Evolutionary conservation across 2,113 vertebrate species (phyloP), one percentile per base, ranked within the genome.

Genomic region (mouse (Mus musculus)): DNA sequence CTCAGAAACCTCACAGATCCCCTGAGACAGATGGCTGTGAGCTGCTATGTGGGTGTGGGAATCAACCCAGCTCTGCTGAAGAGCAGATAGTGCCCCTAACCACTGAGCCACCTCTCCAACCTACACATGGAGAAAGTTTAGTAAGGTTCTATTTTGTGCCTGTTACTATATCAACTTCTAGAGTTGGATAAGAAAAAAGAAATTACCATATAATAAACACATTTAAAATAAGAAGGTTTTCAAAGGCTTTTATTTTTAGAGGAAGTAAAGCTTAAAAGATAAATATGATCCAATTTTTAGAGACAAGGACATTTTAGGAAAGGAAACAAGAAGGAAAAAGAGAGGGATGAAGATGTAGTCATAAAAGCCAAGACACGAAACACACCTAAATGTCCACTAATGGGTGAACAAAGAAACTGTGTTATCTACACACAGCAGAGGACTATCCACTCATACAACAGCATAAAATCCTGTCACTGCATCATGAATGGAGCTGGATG

Each of bases 251-350:
- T 77, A 86, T 82, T 28, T 61, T 49, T 46, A 39, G 39, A 73
- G 33, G 19, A 77, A 71, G 33, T 36, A 8, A 82, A 33, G 54
- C 9, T 59, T 95, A 75, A 89, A 52, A 90, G 81, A 77, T 72
- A 93, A 95, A 8, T n/a, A 85, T 61, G 28, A 82, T 42, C 85
- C 42, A 82, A n/a, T 3, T 82, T 78, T 89, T 65, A 93, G 49
- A 92, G 56, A 89, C 46, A 39, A 91, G 89, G 88, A 59, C 59
- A 59, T 59, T 19, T 59, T 17, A 59, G 59, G 59, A 59, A 20
- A 59, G 59, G 59, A 61, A 36, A 86, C 52, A 69, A 75, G 73
- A 92, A 33, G 81, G n/a, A 33, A 95, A 93, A 71, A 65, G 61
- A 85, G 49, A 80, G 4, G 39, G 12, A 54, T 76, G 72, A 67